Conservation (phyloP, 64 coral and sea anemone species). For the Orbicella faveolata region DNA sequence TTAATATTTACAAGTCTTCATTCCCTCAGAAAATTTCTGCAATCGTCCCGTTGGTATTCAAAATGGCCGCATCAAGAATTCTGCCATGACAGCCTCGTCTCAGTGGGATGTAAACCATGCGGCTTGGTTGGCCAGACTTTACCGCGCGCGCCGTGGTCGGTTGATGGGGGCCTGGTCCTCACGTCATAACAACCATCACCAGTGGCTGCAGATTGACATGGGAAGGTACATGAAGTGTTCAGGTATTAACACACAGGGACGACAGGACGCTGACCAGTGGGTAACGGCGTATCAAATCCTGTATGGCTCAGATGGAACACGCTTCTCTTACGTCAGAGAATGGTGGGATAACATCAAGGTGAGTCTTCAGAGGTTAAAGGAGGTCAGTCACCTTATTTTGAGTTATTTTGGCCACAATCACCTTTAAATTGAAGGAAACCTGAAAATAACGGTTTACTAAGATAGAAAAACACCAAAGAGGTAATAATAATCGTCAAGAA, state of each 20-base stretch:
- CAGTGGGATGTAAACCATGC: constrained; percentile 29
- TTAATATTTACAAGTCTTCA: neutral
- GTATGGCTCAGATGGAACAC: constrained; percentile 38
- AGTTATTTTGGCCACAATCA: neutral
- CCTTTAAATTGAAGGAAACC: too few relatives aligned
- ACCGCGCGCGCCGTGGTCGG: constrained; percentile 3
- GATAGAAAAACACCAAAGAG: too few relatives aligned
- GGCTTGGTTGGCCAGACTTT: constrained; percentile 42
- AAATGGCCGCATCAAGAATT: constrained; percentile 57
- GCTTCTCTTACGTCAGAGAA: constrained; percentile 45
- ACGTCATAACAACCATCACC: constrained; percentile 35
- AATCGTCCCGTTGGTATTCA: constrained; percentile 46
- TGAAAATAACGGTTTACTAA: too few relatives aligned
- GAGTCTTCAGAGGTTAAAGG: neutral
- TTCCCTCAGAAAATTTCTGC: constrained; percentile 13
- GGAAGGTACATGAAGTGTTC: constrained; percentile 22
- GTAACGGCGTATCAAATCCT: constrained; percentile 48
- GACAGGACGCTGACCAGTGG: constrained; percentile 55
- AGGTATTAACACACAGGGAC: constrained; percentile 55
- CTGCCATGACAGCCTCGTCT: constrained; percentile 62
- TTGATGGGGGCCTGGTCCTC: constrained; percentile 36
- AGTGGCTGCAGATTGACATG: constrained; percentile 64
- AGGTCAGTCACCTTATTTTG: neutral
- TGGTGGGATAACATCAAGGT: constrained; percentile 61
- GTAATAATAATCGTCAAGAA: too few relatives aligned